Base-by-base conservation (phyloP, 1,140 invertebrate genomes). In the Campodea augens region DNA sequence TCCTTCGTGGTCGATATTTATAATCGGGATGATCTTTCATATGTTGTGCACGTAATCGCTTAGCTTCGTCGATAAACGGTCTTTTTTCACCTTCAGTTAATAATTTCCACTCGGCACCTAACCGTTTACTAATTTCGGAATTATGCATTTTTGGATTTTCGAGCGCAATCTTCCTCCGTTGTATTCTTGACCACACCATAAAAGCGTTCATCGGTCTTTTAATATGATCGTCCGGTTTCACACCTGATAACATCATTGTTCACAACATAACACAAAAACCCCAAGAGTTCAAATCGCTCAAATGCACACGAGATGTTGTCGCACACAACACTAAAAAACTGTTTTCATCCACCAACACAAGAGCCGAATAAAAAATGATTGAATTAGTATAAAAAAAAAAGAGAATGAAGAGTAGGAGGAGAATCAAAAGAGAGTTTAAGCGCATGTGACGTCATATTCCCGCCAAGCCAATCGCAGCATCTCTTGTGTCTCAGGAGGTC, bases 11-110 rank as follows among this genome's bases (percentile, higher is more conserved):
- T 29, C 72, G 62, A 55, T 79, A 80, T 57, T 80, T 79, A 57
- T 80, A 79, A 50, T 77, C 72, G 2, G 77, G 77, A 60, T 81
- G 70, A 54, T 80, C 77, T 44, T 75, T 65, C 77, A 81, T 82
- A 56, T 83, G 79, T 49, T 78, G 71, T 13, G 70, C 68, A 74
- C 89, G 81, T 50, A 92, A 70, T 61, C 86, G 68, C 62, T 92
- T 92, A 1, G 88, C 88, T 60, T 97, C 91, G 63, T 98, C 93
- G 53, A 97, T 97, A 65, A 97, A 98, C 2, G 93, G 93, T 46
- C 83, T 66, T 55, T 91, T 85, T 57, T 95, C 85, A 54, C 74
- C 73, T 56, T 92, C 86, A 32, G 75, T 80, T 15, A 95, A 69
- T 45, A 82, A 65, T 59, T 91, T 90, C 90, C 90, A 95, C 54